Evolutionary conservation across 2,888 invertebrate genomes (phyloP).

Genomic region (Ectropis crepuscularia): DNA sequence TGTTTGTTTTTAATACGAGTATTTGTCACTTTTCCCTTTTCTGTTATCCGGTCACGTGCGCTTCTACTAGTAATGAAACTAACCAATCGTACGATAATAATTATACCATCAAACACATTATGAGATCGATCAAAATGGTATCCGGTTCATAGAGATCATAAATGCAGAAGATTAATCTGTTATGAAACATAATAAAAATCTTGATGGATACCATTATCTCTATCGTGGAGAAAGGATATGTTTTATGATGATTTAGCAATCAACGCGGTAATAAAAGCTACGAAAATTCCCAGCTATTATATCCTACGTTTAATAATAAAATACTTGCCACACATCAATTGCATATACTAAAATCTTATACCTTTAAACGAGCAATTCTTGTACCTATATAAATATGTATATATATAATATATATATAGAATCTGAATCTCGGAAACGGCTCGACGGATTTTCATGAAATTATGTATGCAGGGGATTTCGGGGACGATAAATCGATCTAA

Average conservation of each 20-base stretch:
- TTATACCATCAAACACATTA: background rate
- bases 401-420: no score
- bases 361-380: no score
- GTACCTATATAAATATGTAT: no score
- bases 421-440: no score
- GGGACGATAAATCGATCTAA: no score
- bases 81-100: background rate
- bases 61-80: background rate
- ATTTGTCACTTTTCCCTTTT: no score
- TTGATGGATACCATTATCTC: constrained; percentile 1
- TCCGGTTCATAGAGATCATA: constrained; percentile 1
- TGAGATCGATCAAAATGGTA: background rate
- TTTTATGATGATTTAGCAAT: constrained; percentile 6
- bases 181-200: constrained; percentile 10
- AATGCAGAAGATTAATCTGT: background rate
- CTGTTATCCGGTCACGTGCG: background rate
- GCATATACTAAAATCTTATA: no score
- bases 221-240: constrained; percentile 12
- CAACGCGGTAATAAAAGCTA: background rate
- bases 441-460: no score
- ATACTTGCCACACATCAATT: no score
- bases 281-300: background rate
- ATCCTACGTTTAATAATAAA: no score
- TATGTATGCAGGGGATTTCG: no score
- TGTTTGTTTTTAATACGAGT: no score